These are phyloP conservation scores for Crepidodera aurea DNA, from an alignment of 2,888 invertebrate species.

Conservation along the genomic window DNA sequence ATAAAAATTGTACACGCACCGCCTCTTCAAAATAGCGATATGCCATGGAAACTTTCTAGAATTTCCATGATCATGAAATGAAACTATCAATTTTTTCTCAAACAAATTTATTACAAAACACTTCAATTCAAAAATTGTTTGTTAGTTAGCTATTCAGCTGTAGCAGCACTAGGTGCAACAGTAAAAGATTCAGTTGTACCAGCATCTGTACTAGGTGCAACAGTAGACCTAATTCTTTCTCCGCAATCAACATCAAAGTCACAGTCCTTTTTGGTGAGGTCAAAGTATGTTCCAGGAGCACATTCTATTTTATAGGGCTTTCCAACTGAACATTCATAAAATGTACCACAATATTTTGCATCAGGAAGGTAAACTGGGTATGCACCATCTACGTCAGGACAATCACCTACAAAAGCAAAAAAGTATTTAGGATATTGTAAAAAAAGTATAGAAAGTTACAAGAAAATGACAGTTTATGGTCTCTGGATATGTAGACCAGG, in stretches of 20 bases:
- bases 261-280: background rate
- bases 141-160: too few relatives aligned
- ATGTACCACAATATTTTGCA: slow-evolving; percentile 1
- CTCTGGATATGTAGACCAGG: too few relatives aligned
- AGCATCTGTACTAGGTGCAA: background rate
- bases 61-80: too few relatives aligned
- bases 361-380: background rate
- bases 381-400: background rate
- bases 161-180: background rate
- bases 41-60: too few relatives aligned
- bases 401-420: slow-evolving; percentile 1
- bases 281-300: slow-evolving; percentile 9
- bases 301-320: background rate
- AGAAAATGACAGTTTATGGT: too few relatives aligned
- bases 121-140: too few relatives aligned
- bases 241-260: background rate
- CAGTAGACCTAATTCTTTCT: background rate
- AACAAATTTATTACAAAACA: too few relatives aligned
- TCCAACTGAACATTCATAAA: slow-evolving; percentile 4
- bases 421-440: too few relatives aligned
- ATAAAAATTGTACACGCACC: too few relatives aligned
- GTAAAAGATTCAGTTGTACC: background rate
- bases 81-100: too few relatives aligned
- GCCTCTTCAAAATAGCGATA: too few relatives aligned
- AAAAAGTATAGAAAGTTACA: too few relatives aligned